Evolutionary conservation across 2,113 vertebrate genomes (phyloP).

Genomic region (Esox niger): DNA sequence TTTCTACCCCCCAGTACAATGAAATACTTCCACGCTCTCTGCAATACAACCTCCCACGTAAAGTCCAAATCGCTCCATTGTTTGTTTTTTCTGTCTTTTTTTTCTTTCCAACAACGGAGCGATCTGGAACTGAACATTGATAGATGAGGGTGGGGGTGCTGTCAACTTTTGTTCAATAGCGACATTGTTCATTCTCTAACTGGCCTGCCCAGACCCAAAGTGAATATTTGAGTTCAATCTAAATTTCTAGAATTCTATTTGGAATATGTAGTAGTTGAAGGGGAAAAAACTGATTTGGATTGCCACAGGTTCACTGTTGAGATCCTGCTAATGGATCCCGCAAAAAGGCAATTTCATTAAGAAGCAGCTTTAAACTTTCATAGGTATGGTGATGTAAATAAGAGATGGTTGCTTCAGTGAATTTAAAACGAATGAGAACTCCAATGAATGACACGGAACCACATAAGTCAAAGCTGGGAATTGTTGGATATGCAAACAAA

Average conservation of each 20-base stretch:
- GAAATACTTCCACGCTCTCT: background rate
- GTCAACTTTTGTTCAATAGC: background rate
- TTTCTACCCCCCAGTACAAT: background rate
- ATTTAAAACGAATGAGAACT: background rate
- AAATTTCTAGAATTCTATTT: background rate
- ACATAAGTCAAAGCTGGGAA: background rate
- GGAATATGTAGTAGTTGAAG: background rate
- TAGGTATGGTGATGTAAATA: background rate
- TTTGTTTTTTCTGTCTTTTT: background rate
- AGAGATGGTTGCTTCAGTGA: background rate
- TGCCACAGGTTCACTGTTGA: background rate
- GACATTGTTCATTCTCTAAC: background rate
- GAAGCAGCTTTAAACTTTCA: background rate
- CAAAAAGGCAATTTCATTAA: background rate
- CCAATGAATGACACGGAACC: background rate
- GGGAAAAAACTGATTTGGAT: background rate
- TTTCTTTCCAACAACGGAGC: background rate
- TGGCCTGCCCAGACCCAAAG: background rate
- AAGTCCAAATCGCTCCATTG: background rate
- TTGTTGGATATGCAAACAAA: background rate
- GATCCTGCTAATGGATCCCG: background rate
- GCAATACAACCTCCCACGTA: background rate
- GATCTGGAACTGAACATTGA: slow-evolving; percentile 1
- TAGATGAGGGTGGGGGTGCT: background rate
- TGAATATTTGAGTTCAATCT: background rate